Evolutionary conservation across 2,888 invertebrate species (phyloP).

Genomic region (Pammene fasciana): DNA sequence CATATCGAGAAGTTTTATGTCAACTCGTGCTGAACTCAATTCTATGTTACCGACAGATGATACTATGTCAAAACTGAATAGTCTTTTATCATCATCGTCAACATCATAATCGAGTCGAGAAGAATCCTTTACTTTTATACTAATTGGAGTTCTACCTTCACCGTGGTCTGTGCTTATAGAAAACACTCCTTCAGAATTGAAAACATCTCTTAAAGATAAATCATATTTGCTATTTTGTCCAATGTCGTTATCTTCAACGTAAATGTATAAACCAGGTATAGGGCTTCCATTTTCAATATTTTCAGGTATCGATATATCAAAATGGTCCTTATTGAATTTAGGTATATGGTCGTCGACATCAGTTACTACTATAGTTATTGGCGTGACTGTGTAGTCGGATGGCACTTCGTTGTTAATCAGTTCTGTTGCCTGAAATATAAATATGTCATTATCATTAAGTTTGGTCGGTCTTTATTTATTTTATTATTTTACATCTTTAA

Average conservation of each 20-base stretch:
- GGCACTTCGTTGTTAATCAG: slow-evolving; percentile 88
- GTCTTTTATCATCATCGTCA: slow-evolving; percentile 81
- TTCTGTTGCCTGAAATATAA: slow-evolving; percentile 84
- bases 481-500: too few species aligned
- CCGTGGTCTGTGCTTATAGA: slow-evolving; percentile 86
- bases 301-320: slow-evolving; percentile 89
- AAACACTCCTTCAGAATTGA: slow-evolving; percentile 84
- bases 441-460: too few species aligned
- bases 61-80: slow-evolving; percentile 87
- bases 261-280: slow-evolving; percentile 88
- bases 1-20: slow-evolving; percentile 87
- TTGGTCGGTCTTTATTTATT: too few species aligned
- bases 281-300: slow-evolving; percentile 88
- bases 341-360: slow-evolving; percentile 91
- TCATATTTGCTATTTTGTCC: slow-evolving; percentile 89
- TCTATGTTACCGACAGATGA: slow-evolving; percentile 82
- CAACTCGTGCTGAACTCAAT: slow-evolving; percentile 84
- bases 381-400: slow-evolving; percentile 86
- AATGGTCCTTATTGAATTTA: slow-evolving; percentile 86
- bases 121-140: slow-evolving; percentile 87
- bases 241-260: slow-evolving; percentile 88
- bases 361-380: slow-evolving; percentile 89
- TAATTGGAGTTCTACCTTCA: slow-evolving; percentile 89
- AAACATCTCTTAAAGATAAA: slow-evolving; percentile 84
- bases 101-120: slow-evolving; percentile 88